Evolutionary conservation across 1,140 invertebrate species (phyloP), one percentile per base, ranked within the genome.

Genomic region (Fopius arisanus): DNA sequence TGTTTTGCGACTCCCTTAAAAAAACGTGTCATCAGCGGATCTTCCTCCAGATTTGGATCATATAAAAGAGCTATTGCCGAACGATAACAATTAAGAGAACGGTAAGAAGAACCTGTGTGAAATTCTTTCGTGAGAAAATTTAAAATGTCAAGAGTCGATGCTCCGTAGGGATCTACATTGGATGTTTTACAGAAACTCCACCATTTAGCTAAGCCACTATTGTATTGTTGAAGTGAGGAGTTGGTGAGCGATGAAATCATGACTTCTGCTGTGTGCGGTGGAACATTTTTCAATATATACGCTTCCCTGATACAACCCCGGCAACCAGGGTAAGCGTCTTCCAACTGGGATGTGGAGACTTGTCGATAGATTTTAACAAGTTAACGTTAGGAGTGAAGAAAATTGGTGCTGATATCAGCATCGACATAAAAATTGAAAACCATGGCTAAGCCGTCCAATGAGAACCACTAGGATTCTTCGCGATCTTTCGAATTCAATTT

Each of bases 241-340:
- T 78, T 63, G 0, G 77, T 72, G 0, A 82, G 23, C 9, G 81
- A 83, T 0, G 77, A 74, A 9, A 81, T 23, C 33, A 75, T 70
- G 0, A 81, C 59, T 16, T 78, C 70, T 0, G 75, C 26, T n/a
- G 77, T 28, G 21, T 72, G 33, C 54, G 70, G 31, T 9, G 79
- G 75, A 2, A 75, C 31, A 59, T 63, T 54, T 7, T 31, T 31
- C 7, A 3, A 4, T 7, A 31, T 7, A 31, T 31, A 31, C 7
- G 7, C 7, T 7, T 75, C 10, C 78, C 75, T 59, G 78, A 80
- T 78, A 80, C 77, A 41, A 74, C 10, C 16, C 51, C 77, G 71
- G 74, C 72, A 10, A 43, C 80, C 77, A 81, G 72, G 72, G 78
- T 68, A 81, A 83, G 77, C 0, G 75, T n/a, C n/a, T n/a, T n/a